phyloP scores from a whole-genome alignment of 2,113 vertebrate genomes.

The Neodontobutis hainanensis region DNA sequence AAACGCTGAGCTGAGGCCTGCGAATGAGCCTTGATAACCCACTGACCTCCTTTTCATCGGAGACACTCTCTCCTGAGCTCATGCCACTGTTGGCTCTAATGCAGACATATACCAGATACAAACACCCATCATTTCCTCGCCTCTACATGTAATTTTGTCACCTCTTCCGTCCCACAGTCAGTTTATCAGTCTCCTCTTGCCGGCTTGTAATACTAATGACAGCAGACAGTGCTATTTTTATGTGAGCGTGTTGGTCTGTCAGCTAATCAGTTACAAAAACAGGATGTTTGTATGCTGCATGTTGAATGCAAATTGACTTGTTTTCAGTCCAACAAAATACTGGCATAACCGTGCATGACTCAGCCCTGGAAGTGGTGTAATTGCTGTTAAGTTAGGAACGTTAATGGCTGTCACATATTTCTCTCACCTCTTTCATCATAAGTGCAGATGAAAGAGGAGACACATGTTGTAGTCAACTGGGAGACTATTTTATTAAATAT shows the following conservation, averaged over 20 bases:
- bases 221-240: conserved; percentile 2
- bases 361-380: too few species aligned
- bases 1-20: too few species aligned
- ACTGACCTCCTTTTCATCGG: neutral
- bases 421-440: conserved; percentile 31
- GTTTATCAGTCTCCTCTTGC: conserved; percentile 26
- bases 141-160: conserved; percentile 15
- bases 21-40: neutral
- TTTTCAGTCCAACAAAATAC: neutral
- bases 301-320: conserved; percentile 2
- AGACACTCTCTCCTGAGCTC: neutral
- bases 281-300: neutral
- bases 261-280: neutral
- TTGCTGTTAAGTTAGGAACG: neutral
- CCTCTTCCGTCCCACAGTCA: conserved; percentile 5
- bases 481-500: conserved; percentile 6
- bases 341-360: too few species aligned
- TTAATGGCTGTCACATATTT: conserved; percentile 25
- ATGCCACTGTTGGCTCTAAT: neutral
- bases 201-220: conserved; percentile 20
- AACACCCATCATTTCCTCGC: conserved; percentile 14
- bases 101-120: neutral
- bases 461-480: neutral
- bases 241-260: conserved; percentile 1
- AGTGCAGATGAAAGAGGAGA: conserved; percentile 18